These are phyloP conservation scores for Oxytorus armatus DNA, from an alignment of 2,888 invertebrate genomes.

Conservation along the genomic window DNA sequence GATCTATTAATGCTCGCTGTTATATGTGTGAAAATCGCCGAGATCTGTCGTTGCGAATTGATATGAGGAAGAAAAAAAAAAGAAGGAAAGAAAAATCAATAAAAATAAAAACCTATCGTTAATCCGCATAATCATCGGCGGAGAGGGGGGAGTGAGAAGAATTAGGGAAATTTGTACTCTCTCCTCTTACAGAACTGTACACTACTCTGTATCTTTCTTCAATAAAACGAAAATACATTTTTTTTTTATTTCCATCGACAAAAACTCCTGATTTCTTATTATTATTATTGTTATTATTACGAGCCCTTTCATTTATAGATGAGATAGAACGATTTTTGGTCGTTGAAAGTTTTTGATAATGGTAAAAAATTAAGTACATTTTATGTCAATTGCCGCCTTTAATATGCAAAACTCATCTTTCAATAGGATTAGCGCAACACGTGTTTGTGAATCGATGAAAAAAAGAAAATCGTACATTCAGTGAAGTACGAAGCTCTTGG, in stretches of 20 bases:
- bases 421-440: no score
- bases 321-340: not conserved
- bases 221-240: constrained; percentile 81
- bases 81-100: constrained; percentile 1
- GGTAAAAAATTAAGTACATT: no score
- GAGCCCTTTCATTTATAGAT: not conserved
- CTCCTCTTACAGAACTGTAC: constrained; percentile 73
- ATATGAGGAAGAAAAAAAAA: constrained; percentile 33
- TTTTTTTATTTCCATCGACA: constrained; percentile 79
- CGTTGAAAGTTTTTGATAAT: no score
- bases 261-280: not conserved
- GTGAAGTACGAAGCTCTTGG: no score
- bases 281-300: no score
- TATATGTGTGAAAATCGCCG: constrained; percentile 53
- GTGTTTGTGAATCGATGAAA: no score
- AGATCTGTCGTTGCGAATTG: constrained; percentile 43
- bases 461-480: no score
- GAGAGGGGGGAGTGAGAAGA: constrained; percentile 39
- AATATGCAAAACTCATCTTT: no score
- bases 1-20: constrained; percentile 19
- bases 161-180: constrained; percentile 65
- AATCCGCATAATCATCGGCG: constrained; percentile 61
- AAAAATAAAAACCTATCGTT: constrained; percentile 38
- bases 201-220: constrained; percentile 80
- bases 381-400: no score